phyloP scores from a whole-genome alignment of 2,888 invertebrate species.

The Oxytorus armatus region DNA sequence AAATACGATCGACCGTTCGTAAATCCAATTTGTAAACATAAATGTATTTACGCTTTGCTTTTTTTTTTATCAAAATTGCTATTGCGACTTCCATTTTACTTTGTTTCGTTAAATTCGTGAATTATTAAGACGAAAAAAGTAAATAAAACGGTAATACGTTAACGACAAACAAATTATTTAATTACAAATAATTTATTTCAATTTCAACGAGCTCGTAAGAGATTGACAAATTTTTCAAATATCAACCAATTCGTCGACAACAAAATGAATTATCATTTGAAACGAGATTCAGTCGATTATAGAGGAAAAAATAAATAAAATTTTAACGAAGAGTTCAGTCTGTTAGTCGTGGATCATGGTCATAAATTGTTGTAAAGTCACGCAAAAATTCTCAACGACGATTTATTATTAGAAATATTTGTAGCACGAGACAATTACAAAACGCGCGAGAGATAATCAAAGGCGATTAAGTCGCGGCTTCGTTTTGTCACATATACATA shows the following conservation, averaged over 20 bases:
- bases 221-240: not conserved
- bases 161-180: too few relatives aligned
- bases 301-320: not conserved
- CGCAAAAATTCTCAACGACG: constrained; percentile 32
- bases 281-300: not conserved
- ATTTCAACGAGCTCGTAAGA: too few relatives aligned
- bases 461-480: constrained; percentile 12
- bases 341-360: constrained; percentile 33
- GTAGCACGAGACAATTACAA: constrained; percentile 18
- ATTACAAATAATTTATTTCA: too few relatives aligned
- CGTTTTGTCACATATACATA: not conserved
- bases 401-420: constrained; percentile 8
- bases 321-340: not conserved
- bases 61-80: too few relatives aligned
- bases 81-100: too few relatives aligned
- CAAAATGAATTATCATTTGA: not conserved
- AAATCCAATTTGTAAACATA: too few relatives aligned
- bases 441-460: constrained; percentile 15
- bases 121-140: not conserved
- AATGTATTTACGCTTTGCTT: too few relatives aligned
- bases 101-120: too few relatives aligned
- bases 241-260: not conserved
- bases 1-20: too few relatives aligned
- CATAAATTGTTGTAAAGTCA: not conserved
- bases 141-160: too few relatives aligned